Percentiles rank a stretch among this genome's conserved stretches.
phyloP scores from a whole-genome alignment of 1,140 invertebrate species.

The Megathymus violae region DNA sequence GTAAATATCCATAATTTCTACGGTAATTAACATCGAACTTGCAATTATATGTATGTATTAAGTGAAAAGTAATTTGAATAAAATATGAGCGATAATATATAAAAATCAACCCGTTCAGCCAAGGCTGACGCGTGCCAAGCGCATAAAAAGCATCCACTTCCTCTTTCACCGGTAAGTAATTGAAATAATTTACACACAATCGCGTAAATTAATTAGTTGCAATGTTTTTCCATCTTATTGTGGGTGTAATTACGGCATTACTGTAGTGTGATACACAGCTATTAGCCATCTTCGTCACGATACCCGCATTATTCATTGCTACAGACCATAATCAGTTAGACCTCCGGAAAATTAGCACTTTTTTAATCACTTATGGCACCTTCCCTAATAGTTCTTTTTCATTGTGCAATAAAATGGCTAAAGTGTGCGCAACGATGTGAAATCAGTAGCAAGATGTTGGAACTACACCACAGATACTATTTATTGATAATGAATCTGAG shows the following conservation, averaged over 20 bases:
- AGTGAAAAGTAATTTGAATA: no score
- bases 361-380: conserved; percentile 27
- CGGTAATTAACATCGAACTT: neutral
- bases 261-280: conserved; percentile 30
- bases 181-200: conserved; percentile 15
- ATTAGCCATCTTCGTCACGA: conserved; percentile 29
- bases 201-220: conserved; percentile 26
- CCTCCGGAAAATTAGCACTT: conserved; percentile 26
- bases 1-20: no score
- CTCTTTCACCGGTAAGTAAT: neutral
- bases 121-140: neutral
- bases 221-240: conserved; percentile 31
- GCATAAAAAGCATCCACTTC: neutral
- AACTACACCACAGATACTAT: no score
- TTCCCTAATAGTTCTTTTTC: neutral
- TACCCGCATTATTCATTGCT: conserved; percentile 28
- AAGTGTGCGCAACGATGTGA: neutral
- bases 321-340: conserved; percentile 29
- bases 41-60: no score
- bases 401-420: neutral
- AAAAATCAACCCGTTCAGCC: neutral
- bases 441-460: no score
- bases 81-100: neutral
- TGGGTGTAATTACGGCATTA: conserved; percentile 25
- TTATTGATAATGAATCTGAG: no score